A percentile compares a stretch with the other conserved stretches of the same genome.
Evolutionary conservation across 2,888 invertebrate genomes (phyloP).

Genomic region (Dasypogon diadema): DNA sequence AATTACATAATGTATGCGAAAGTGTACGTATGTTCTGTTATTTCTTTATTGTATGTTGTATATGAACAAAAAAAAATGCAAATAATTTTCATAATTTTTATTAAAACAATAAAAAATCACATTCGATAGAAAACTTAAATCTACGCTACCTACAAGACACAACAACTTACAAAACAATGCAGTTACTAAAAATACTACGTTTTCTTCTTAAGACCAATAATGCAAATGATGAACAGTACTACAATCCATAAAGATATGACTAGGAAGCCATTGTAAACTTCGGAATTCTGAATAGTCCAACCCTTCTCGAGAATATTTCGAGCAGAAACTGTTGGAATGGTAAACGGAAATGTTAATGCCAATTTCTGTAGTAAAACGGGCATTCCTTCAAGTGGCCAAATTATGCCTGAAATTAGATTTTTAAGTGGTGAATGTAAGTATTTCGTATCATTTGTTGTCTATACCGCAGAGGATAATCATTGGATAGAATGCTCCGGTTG

Average conservation of each 20-base stretch:
- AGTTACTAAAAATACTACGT: no score
- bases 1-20: no score
- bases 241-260: constrained; percentile 76
- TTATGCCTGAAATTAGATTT: constrained; percentile 72
- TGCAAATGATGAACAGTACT: constrained; percentile 72
- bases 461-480: constrained; percentile 90
- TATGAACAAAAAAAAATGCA: neutral
- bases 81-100: neutral
- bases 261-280: constrained; percentile 81
- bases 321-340: constrained; percentile 81
- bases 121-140: constrained; percentile 14
- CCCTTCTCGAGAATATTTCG: constrained; percentile 83
- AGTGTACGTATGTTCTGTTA: no score
- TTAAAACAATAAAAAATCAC: constrained; percentile 8
- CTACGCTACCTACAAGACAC: neutral
- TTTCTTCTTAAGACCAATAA: constrained; percentile 70
- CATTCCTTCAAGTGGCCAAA: constrained; percentile 81
- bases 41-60: no score
- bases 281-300: constrained; percentile 74
- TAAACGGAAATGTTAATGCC: constrained; percentile 81
- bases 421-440: no score
- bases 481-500: constrained; percentile 91
- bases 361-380: constrained; percentile 73
- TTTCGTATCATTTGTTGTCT: no score
- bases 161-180: neutral